Percentiles rank a stretch among this genome's conserved stretches.
phyloP scores from a whole-genome alignment of 2,888 invertebrate genomes.

The Hirtodrosophila confusa region DNA sequence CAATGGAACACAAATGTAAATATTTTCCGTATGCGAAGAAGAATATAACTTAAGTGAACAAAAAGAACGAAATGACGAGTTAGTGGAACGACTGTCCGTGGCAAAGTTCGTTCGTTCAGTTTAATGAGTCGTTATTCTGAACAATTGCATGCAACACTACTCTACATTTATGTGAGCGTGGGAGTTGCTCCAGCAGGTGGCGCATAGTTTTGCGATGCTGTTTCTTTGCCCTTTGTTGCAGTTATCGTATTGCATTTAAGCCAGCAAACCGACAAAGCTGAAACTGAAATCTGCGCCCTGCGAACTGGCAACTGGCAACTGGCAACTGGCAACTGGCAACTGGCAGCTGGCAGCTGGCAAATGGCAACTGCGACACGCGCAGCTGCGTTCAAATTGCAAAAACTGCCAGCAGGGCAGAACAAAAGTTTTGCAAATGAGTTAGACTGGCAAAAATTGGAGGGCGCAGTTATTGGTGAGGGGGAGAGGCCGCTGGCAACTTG shows the following conservation, averaged over 20 bases:
- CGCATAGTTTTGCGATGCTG: slow-evolving; percentile 19
- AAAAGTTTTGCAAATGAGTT: slow-evolving; percentile 58
- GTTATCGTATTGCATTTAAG: slow-evolving; percentile 54
- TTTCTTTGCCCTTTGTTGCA: slow-evolving; percentile 34
- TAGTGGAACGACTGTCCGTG: too few relatives aligned
- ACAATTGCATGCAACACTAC: too few relatives aligned
- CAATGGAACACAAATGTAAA: too few relatives aligned
- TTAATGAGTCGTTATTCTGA: too few relatives aligned
- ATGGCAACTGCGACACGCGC: slow-evolving; percentile 37
- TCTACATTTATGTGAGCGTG: not conserved
- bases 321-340: slow-evolving; percentile 14
- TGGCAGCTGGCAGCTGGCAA: slow-evolving; percentile 20
- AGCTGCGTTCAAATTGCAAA: slow-evolving; percentile 57
- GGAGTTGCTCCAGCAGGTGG: slow-evolving; percentile 38
- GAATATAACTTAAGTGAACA: not conserved
- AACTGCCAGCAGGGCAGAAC: slow-evolving; percentile 52
- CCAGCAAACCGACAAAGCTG: slow-evolving; percentile 37
- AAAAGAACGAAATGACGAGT: not conserved
- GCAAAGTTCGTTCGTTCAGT: too few relatives aligned
- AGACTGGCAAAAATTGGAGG: slow-evolving; percentile 27
- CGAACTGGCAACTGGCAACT: slow-evolving; percentile 10
- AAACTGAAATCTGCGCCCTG: slow-evolving; percentile 35
- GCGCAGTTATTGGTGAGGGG: not conserved
- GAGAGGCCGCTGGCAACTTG: slow-evolving; percentile 24
- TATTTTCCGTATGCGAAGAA: too few relatives aligned